phyloP scores from a whole-genome alignment of 2,797 vertebrate genomes.

The Typhlichthys eigenmanni region DNA sequence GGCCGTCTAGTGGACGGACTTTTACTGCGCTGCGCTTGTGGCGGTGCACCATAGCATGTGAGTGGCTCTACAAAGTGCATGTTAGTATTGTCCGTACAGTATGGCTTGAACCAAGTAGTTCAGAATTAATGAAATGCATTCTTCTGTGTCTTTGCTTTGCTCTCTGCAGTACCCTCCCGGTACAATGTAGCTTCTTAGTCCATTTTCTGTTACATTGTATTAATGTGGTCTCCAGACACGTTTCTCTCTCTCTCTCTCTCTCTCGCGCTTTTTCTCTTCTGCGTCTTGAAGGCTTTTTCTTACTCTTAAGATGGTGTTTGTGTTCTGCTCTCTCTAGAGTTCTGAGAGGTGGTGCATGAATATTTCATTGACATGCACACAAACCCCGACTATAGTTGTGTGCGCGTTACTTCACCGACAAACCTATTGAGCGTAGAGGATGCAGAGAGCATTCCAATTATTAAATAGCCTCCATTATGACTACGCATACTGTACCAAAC shows the following conservation, averaged over 20 bases:
- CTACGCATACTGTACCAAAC: constrained; percentile 13
- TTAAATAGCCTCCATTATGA: constrained; percentile 28
- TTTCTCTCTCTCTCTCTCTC: not conserved
- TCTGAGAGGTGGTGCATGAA: constrained; percentile 68
- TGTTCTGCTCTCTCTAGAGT: constrained; percentile 22
- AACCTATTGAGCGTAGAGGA: constrained; percentile 20
- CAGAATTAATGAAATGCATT: too few relatives aligned
- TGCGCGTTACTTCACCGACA: constrained; percentile 50
- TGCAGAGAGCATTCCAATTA: constrained; percentile 2
- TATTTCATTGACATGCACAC: constrained; percentile 63
- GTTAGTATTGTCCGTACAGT: constrained; percentile 8
- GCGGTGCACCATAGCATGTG: constrained; percentile 6
- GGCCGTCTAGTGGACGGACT: not conserved
- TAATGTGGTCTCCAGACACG: too few relatives aligned
- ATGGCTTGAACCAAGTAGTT: too few relatives aligned
- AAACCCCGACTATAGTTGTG: constrained; percentile 41
- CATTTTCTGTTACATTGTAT: too few relatives aligned
- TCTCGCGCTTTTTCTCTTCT: not conserved
- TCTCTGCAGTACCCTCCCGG: too few relatives aligned
- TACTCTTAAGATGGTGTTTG: not conserved
- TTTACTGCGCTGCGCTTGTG: constrained; percentile 2
- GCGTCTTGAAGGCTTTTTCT: not conserved
- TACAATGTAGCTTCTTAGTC: too few relatives aligned
- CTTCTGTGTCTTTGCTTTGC: too few relatives aligned
- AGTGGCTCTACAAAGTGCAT: constrained; percentile 2